phyloP scores from a whole-genome alignment of 2,797 vertebrate genomes.

The Esox lucius region DNA sequence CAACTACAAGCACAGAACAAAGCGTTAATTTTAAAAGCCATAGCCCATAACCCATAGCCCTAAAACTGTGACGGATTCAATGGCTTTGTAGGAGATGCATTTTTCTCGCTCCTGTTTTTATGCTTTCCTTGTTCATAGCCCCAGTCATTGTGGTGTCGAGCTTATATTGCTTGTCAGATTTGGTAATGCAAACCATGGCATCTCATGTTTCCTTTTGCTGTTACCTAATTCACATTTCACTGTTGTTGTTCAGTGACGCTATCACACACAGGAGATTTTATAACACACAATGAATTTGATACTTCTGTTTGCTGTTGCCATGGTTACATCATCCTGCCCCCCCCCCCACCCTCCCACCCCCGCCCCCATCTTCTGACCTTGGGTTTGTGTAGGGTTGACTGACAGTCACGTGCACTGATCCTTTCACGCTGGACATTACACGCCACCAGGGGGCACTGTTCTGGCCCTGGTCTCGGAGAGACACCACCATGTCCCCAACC shows the following conservation, averaged over 20 bases:
- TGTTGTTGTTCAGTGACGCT: conserved; percentile 27
- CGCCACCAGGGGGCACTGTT: conserved; percentile 14
- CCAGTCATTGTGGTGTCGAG: conserved; percentile 15
- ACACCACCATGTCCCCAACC: conserved; percentile 38
- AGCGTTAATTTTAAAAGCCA: conserved; percentile 38
- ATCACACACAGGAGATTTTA: conserved; percentile 41
- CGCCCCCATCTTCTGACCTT: not conserved
- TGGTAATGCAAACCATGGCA: conserved; percentile 42
- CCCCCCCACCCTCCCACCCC: conserved; percentile 11
- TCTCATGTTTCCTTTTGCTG: conserved; percentile 22
- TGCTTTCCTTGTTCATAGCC: not conserved
- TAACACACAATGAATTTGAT: conserved; percentile 29
- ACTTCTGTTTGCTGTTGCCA: conserved; percentile 40
- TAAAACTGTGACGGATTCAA: conserved; percentile 43
- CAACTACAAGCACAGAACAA: conserved; percentile 55
- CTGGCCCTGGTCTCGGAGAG: conserved; percentile 27
- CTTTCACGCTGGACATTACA: conserved; percentile 17
- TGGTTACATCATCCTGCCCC: conserved; percentile 35
- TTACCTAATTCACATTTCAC: conserved; percentile 24
- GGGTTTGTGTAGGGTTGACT: not conserved
- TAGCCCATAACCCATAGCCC: conserved; percentile 44
- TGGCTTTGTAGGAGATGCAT: conserved; percentile 40
- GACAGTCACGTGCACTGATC: not conserved
- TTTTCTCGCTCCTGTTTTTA: conserved; percentile 1
- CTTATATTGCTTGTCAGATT: conserved; percentile 62